Evolutionary conservation across 2,797 vertebrate species (phyloP).

Genomic region (Nothura maculosa): DNA sequence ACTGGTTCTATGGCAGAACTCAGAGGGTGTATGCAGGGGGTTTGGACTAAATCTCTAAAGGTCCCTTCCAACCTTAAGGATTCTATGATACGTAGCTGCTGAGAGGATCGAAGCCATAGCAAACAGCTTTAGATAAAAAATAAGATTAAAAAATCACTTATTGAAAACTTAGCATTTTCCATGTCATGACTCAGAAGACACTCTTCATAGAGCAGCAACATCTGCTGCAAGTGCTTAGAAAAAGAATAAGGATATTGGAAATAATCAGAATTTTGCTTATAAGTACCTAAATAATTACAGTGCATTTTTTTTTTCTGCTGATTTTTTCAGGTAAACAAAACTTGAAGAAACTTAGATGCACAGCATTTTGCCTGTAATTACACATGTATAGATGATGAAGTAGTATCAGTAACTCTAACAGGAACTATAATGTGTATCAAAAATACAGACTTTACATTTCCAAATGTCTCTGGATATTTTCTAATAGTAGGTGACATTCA

Average conservation of each 20-base stretch:
- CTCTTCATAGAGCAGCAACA: neutral
- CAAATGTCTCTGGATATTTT: neutral
- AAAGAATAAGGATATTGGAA: neutral
- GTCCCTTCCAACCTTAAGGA: too few relatives aligned
- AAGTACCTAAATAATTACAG: neutral
- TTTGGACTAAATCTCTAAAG: too few relatives aligned
- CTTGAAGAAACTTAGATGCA: neutral
- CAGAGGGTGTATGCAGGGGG: too few relatives aligned
- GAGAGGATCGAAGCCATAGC: neutral
- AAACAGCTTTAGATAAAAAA: neutral
- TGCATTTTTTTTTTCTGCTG: neutral
- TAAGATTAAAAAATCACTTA: neutral
- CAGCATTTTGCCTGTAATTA: neutral
- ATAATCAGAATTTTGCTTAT: neutral
- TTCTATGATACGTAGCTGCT: neutral
- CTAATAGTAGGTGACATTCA: neutral
- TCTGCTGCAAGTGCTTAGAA: neutral
- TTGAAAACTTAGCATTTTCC: neutral
- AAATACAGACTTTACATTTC: slow-evolving; percentile 44
- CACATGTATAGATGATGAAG: neutral
- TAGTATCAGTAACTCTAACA: neutral
- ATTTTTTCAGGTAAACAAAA: neutral
- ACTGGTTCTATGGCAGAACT: too few relatives aligned
- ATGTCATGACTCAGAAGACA: neutral
- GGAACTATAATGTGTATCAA: rapidly evolving